These are phyloP conservation scores for Mimumesa dahlbomi DNA, from an alignment of 2,888 invertebrate genomes.

Conservation along the genomic window DNA sequence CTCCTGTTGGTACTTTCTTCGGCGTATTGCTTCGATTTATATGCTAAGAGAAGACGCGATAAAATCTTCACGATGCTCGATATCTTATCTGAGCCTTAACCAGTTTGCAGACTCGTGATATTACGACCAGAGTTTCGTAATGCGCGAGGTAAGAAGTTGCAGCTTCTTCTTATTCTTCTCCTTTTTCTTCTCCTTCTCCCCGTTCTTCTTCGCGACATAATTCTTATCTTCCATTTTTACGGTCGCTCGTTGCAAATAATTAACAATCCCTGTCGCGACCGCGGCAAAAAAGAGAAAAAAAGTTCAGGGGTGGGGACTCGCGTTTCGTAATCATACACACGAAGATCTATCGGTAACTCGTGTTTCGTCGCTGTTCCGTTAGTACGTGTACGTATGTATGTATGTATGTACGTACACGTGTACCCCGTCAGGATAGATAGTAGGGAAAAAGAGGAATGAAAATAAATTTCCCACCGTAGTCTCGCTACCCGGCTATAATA, in stretches of 20 bases:
- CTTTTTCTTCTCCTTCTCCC: no score
- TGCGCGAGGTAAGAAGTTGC: neutral
- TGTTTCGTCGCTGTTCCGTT: no score
- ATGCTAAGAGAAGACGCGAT: slow-evolving; percentile 62
- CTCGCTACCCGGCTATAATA: no score
- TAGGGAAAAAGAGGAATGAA: no score
- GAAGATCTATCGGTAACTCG: no score
- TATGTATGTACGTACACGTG: no score
- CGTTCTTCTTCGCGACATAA: slow-evolving; percentile 7
- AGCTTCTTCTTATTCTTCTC: slow-evolving; percentile 3
- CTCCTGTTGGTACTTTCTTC: slow-evolving; percentile 14
- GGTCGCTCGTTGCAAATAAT: neutral
- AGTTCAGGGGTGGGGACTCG: no score
- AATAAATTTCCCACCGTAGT: no score
- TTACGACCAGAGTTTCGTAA: slow-evolving; percentile 24
- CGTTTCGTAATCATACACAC: no score
- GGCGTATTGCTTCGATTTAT: slow-evolving; percentile 61
- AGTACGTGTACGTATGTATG: no score
- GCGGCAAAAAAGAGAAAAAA: no score
- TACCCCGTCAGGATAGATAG: no score
- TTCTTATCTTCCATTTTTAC: neutral
- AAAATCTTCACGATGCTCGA: slow-evolving; percentile 33
- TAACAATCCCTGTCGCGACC: neutral
- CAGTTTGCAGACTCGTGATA: slow-evolving; percentile 28
- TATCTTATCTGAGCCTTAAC: slow-evolving; percentile 49